phyloP scores from a whole-genome alignment of 1,140 invertebrate genomes.

The Plectrocnemia conspersa region DNA sequence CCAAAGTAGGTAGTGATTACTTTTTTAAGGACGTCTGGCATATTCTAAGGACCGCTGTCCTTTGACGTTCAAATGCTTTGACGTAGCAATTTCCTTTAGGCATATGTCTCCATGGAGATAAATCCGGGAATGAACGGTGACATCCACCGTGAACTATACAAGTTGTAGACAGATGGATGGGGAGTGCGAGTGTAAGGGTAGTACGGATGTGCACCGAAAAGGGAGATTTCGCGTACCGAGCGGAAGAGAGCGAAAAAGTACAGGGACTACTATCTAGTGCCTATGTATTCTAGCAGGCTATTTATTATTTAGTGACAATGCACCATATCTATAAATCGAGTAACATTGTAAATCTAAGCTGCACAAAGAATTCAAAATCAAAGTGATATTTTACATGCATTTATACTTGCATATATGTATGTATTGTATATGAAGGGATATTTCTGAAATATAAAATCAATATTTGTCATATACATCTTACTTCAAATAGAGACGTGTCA shows the following conservation, averaged over 20 bases:
- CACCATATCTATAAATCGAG: constrained; percentile 17
- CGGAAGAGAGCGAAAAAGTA: constrained; percentile 3
- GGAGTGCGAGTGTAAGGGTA: background rate
- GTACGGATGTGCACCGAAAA: constrained; percentile 1
- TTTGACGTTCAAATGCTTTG: constrained; percentile 29
- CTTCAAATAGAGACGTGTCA: background rate
- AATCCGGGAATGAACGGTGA: constrained; percentile 28
- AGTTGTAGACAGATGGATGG: background rate
- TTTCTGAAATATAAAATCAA: background rate
- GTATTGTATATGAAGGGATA: background rate
- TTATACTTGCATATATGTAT: background rate
- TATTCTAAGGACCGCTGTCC: constrained; percentile 20
- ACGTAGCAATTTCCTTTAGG: constrained; percentile 31
- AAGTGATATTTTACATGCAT: background rate
- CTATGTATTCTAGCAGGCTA: background rate
- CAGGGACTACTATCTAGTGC: background rate
- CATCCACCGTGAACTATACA: constrained; percentile 19
- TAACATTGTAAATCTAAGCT: constrained; percentile 7
- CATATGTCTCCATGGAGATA: constrained; percentile 28
- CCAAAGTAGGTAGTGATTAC: constrained; percentile 14
- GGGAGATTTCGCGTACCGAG: background rate
- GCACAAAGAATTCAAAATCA: constrained; percentile 16
- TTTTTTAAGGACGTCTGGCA: constrained; percentile 18
- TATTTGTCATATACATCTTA: background rate
- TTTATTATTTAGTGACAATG: constrained; percentile 22